Evolutionary conservation across 2,888 invertebrate species (phyloP).

Genomic region (Spilarctia lutea): DNA sequence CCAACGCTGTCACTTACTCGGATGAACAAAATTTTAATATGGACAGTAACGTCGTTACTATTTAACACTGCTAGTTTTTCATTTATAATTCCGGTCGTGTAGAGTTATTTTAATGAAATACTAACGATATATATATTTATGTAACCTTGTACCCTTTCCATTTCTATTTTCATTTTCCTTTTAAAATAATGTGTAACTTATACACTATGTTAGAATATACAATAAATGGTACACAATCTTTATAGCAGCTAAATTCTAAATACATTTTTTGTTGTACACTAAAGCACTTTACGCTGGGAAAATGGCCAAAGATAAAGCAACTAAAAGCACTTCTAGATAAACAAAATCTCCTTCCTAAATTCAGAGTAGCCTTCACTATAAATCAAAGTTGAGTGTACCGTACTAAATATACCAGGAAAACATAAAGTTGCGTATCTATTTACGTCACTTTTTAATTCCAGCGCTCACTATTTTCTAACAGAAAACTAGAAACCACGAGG

Average conservation of each 20-base stretch:
- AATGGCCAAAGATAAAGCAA: constrained; percentile 1
- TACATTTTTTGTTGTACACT: background rate
- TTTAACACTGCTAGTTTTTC: constrained; percentile 10
- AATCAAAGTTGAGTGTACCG: constrained; percentile 17
- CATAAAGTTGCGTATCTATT: constrained; percentile 33
- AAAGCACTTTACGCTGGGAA: background rate
- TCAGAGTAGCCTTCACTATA: constrained; percentile 8
- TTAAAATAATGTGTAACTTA: background rate
- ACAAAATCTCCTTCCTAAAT: constrained; percentile 11
- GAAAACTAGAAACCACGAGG: constrained; percentile 48
- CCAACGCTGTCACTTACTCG: constrained; percentile 33
- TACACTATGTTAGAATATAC: background rate
- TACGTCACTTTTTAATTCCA: constrained; percentile 41
- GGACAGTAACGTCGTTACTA: constrained; percentile 9
- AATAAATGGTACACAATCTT: background rate
- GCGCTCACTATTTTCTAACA: constrained; percentile 39
- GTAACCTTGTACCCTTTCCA: too few species aligned
- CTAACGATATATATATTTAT: too few species aligned
- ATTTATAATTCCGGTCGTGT: background rate
- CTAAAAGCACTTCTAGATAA: background rate
- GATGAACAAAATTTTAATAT: constrained; percentile 27
- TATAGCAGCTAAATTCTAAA: background rate
- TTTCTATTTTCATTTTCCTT: background rate
- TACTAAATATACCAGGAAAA: constrained; percentile 14
- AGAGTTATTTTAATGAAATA: background rate